Percentiles rank a stretch among this genome's conserved stretches.
phyloP scores from a whole-genome alignment of 92 coral and sea anemone species.

The Porites rus region DNA sequence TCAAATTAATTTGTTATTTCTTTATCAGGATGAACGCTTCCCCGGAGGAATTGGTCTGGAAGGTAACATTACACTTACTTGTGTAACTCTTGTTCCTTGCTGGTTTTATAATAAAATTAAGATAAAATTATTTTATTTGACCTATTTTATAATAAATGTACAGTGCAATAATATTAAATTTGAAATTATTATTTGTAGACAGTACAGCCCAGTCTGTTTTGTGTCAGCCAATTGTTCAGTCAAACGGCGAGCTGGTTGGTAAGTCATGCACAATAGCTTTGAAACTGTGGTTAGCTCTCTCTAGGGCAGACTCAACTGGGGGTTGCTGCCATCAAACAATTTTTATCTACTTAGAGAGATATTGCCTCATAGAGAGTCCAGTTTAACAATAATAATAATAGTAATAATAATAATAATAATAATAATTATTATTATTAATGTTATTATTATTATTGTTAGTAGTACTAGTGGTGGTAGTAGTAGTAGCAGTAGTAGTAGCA shows the following conservation, averaged over 20 bases:
- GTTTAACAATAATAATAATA: no score
- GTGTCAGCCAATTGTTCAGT: conserved; percentile 97
- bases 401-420: no score
- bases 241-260: conserved; percentile 96
- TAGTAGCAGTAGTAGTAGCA: no score
- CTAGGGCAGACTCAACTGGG: no score
- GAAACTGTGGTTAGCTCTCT: no score
- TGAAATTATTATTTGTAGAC: conserved; percentile 41
- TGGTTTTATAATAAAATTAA: background rate
- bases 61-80: conserved; percentile 48
- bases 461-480: no score
- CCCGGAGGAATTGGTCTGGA: conserved; percentile 97
- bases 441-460: no score
- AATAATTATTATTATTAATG: no score
- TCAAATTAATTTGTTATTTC: background rate
- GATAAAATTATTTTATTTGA: no score
- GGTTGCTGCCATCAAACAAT: background rate
- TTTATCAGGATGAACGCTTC: conserved; percentile 88
- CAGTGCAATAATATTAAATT: background rate
- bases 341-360: no score
- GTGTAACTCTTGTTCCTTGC: background rate
- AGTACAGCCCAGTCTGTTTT: conserved; percentile 98
- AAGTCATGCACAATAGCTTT: background rate
- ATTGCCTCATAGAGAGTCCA: no score
- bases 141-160: background rate